Evolutionary conservation across 2,113 vertebrate species (phyloP), one percentile per base, ranked within the genome.

Genomic region (Antigone vipio): DNA sequence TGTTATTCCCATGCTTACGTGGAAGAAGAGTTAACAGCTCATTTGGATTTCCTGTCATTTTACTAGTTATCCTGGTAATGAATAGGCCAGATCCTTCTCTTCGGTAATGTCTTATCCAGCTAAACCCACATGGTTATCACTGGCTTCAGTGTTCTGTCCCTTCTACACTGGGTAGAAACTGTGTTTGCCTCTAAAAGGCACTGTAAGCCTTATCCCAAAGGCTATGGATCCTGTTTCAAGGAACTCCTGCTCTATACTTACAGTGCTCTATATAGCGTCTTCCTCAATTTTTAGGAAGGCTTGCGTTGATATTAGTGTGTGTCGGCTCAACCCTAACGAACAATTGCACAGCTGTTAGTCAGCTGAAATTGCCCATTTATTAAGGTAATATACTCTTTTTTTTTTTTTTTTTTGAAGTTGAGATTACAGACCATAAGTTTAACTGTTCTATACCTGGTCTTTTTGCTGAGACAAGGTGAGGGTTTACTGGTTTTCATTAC

Each of bases 401-500:
- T 34, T 52, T 15, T 52, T 53, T 53, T 53, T 64, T 76, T 50
- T 55, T 40, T n/a, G 5, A 13, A 72, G 7, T 35, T 60, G 58
- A 77, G 35, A 88, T 91, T 89, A 60, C 38, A 84, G 47, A 59
- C 23, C n/a, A 3, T 74, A 81, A 84, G 45, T 93, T 91, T 94
- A 89, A 78, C 56, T 86, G 34, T 67, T 92, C 32, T 78, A 32
- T 74, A 72, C 12, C 50, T 76, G 22, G 29, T 77, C 44, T 56
- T 80, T 74, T 85, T 93, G 35, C 49, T 91, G 68, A 95, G 60
- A 49, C 24, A 84, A 86, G 55, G 49, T 67, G 60, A 88, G 68
- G 38, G 85, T 93, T 93, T 96, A 96, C 88, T 81, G 60, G 35
- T 72, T 96, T 95, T 92, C 77, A 93, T 94, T 92, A 89, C 40